phyloP scores from a whole-genome alignment of 2,888 invertebrate genomes.

The Coenonympha glycerion region DNA sequence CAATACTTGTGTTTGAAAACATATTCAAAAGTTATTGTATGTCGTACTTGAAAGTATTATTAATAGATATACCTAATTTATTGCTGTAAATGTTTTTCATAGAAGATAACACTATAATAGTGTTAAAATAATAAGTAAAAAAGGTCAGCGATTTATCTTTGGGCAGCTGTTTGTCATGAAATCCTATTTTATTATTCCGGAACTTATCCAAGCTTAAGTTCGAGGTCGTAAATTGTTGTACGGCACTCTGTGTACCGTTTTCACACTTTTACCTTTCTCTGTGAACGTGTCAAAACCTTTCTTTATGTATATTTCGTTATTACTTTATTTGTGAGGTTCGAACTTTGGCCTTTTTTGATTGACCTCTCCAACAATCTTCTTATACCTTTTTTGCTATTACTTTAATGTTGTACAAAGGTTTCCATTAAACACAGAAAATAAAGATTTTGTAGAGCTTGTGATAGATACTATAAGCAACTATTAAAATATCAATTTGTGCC shows the following conservation, averaged over 20 bases:
- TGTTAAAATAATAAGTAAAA: not conserved
- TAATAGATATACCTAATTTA: no score
- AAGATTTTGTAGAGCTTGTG: not conserved
- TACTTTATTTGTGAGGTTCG: not conserved
- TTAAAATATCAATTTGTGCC: no score
- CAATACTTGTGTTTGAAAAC: no score
- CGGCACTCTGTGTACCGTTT: not conserved
- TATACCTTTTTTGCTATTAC: not conserved
- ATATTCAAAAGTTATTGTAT: no score
- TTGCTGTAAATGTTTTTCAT: no score
- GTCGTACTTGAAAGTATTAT: no score
- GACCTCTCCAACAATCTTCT: not conserved
- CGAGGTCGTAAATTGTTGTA: not conserved
- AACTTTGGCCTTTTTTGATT: not conserved
- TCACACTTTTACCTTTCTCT: not conserved
- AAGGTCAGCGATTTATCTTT: not conserved
- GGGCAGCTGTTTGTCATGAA: conserved; percentile 3
- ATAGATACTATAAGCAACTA: no score
- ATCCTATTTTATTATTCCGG: conserved; percentile 3
- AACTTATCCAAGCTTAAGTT: not conserved
- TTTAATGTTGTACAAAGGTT: not conserved
- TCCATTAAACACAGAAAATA: not conserved
- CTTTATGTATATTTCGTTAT: conserved; percentile 1
- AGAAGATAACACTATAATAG: not conserved
- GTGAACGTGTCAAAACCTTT: not conserved